phyloP scores from a whole-genome alignment of 1,140 invertebrate species.

The Drosophila bifasciata region DNA sequence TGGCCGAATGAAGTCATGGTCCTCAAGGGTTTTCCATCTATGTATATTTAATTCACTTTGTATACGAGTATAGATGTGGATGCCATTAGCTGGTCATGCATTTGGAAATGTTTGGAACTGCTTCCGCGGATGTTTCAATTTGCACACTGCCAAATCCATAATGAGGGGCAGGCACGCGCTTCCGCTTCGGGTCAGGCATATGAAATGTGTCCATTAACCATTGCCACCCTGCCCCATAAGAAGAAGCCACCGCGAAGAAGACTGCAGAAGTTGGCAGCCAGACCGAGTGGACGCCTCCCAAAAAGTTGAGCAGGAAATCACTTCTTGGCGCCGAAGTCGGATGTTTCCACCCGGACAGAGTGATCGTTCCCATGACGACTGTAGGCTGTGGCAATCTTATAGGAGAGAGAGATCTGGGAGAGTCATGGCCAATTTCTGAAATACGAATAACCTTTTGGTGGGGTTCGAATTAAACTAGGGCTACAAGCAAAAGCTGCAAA shows the following conservation, averaged over 20 bases:
- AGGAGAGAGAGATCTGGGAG: no score
- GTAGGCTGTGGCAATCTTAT: no score
- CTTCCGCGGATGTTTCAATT: conserved; percentile 63
- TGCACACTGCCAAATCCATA: conserved; percentile 48
- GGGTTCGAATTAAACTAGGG: no score
- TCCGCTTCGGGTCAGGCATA: conserved; percentile 42
- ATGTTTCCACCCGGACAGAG: no score
- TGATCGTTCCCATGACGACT: no score
- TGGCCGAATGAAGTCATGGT: conserved; percentile 49
- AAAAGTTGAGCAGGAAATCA: no score
- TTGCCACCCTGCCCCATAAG: conserved; percentile 3
- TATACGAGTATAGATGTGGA: conserved; percentile 18
- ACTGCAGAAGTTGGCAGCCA: not conserved
- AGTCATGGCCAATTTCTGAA: no score
- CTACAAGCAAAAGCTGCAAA: not conserved
- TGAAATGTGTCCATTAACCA: conserved; percentile 63
- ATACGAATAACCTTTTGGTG: no score
- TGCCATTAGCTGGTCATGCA: conserved; percentile 39
- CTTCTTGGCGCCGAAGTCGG: no score
- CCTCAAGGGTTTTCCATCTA: conserved; percentile 22
- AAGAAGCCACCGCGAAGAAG: not conserved
- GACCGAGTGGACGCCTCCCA: not conserved
- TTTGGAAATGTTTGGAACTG: no score
- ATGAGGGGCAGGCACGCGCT: conserved; percentile 69
- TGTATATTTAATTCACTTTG: conserved; percentile 2